A percentile compares a stretch with the other conserved stretches of the same genome.
These are phyloP conservation scores for Xenops minutus DNA, from an alignment of 2,797 vertebrate genomes.

Conservation along the genomic window DNA sequence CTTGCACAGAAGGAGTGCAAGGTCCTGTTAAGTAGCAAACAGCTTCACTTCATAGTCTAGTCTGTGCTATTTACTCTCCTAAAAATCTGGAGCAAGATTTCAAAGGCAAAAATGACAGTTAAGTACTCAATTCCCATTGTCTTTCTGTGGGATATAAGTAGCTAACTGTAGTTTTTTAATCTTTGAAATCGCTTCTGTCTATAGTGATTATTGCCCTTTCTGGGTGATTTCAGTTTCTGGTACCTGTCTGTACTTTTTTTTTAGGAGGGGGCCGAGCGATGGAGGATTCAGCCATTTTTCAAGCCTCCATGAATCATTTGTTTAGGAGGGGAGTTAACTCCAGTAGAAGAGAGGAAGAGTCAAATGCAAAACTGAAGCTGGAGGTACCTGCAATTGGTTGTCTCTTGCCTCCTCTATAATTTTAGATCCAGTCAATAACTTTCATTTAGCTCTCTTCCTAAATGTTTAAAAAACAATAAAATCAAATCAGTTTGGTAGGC, in stretches of 20 bases:
- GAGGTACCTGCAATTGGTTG: constrained; percentile 65
- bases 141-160: not conserved
- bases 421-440: constrained; percentile 30
- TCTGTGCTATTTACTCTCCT: not conserved
- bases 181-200: constrained; percentile 53
- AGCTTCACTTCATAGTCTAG: not conserved
- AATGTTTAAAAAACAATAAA: constrained; percentile 21
- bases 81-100: constrained; percentile 23
- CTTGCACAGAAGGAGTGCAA: not conserved
- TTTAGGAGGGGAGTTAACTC: constrained; percentile 74
- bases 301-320: constrained; percentile 74
- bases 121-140: not conserved
- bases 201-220: constrained; percentile 58
- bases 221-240: constrained; percentile 69
- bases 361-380: constrained; percentile 69
- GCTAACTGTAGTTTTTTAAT: constrained; percentile 24
- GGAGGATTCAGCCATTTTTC: constrained; percentile 74
- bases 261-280: constrained; percentile 70
- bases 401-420: constrained; percentile 68
- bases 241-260: constrained; percentile 74
- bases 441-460: constrained; percentile 57
- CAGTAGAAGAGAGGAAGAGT: constrained; percentile 74
- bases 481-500: not conserved
- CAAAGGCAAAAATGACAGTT: constrained; percentile 1
- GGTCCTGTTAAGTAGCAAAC: not conserved